Base-by-base conservation (phyloP, 1,140 invertebrate genomes). In the Tigriopus japonicus region DNA sequence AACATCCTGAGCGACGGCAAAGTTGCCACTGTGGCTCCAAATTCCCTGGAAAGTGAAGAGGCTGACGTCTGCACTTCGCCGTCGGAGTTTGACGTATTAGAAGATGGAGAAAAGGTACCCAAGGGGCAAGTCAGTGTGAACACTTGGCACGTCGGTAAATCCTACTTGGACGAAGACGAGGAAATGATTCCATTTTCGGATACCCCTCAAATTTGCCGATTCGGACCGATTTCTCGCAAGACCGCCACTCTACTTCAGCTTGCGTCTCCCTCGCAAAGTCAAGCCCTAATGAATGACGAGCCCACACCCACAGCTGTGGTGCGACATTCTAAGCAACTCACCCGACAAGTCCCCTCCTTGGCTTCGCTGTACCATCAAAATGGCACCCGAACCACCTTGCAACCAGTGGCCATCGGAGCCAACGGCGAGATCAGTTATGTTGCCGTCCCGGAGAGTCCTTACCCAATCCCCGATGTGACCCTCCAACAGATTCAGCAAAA, bases 381-480 rank as follows among this genome's bases (percentile, higher is more conserved):
- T 23, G 55, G 55, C 10, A 15, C 13, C 15, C 21, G 28, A 3
- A 55, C 28, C 24, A 24, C 55, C 14, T 15, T 58, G 17, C 55
- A 58, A 42, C 55, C 55, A 3, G 55, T 58, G 13, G 55, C 55
- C 41, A 41, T 58, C 17, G 55, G 55, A 40, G 21, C 55, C 21
- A 58, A 58, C n/a, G 55, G 55, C 17, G 55, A 58, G 42, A 15
- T 58, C 15, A 41, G 55, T 14, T 58, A 58, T 23, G 42, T 58
- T 15, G 35, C 40, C 28, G 15, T 58, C 13, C 21, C 24, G 15
- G 35, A 41, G 15, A 40, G 12, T 9, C 40, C 42, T 5, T 14
- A 13, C 13, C 17, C 15, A 42, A 19, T 6, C 15, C 2, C 52
- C 17, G 52, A 54, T 54, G 24, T 28, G 14, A 17, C 24, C 14